Evolutionary conservation across 2,113 vertebrate genomes (phyloP), one percentile per base, ranked within the genome.

Genomic region (Xenus cinereus): DNA sequence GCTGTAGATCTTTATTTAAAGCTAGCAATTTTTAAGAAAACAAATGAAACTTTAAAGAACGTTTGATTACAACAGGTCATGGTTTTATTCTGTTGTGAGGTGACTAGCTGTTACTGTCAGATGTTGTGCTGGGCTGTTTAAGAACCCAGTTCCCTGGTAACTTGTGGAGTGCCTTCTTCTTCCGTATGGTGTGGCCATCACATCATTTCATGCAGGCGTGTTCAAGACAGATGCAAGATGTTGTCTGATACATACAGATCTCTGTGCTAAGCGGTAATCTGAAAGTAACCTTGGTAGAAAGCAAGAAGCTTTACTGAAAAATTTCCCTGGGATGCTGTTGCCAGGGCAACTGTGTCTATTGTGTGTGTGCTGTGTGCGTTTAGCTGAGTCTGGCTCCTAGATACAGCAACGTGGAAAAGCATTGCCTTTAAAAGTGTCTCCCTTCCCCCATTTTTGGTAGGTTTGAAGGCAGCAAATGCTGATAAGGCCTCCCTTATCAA

Each of bases 311-410:
- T 75, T 73, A 24, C 78, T 82, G 89, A 66, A 45, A 89, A 66
- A 22, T 79, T 46, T 89, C 75, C n/a, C 66, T 56, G 57, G 3
- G 67, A 94, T 93, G 92, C 83, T 32, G 96, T 97, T 97, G 86
- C 92, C 37, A 81, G 2, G 80, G 93, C 82, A 95, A 97, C 93
- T 6, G 90, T 46, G 76, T 43, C 95, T 84, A 41, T 79, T 91
- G 81, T 93, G 60, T 63, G 81, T 80, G 76, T 18, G 57, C 75
- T 73, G 51, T 7, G 39, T 64, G 71, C 4, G 2, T 63, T 67
- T 7, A n/a, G 84, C 12, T 0, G 48, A 46, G 79, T 53, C 90
- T 86, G 92, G 67, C 76, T 95, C 82, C 64, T 50, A 33, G 14
- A 48, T 80, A 8, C 88, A 71, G 96, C 92, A 92, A 76, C 21